Evolutionary conservation across 1,140 invertebrate species (phyloP).

Genomic region (Leptopilina clavipes): DNA sequence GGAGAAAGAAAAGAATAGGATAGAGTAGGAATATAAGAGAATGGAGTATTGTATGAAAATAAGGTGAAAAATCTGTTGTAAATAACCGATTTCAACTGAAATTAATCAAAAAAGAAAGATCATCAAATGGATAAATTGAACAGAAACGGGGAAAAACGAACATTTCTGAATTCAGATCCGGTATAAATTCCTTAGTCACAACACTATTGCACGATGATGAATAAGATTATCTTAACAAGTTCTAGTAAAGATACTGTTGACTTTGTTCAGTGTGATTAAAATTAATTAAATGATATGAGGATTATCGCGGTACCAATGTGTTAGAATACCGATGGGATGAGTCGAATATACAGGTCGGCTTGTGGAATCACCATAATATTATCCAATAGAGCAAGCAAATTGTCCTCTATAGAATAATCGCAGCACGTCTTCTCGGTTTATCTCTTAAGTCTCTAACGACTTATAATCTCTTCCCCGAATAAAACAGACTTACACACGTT

Average conservation of each 20-base stretch:
- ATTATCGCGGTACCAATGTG: neutral
- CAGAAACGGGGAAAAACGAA: no score
- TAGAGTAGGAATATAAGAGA: no score
- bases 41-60: no score
- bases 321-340: slow-evolving; percentile 39
- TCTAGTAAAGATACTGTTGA: slow-evolving; percentile 2
- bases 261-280: neutral
- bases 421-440: slow-evolving; percentile 36
- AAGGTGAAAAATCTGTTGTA: no score
- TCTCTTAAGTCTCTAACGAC: slow-evolving; percentile 35
- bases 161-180: no score
- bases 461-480: slow-evolving; percentile 42
- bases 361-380: slow-evolving; percentile 60
- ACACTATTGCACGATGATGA: neutral
- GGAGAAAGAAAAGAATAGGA: no score
- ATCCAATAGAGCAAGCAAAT: slow-evolving; percentile 62
- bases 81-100: no score
- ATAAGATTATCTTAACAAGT: slow-evolving; percentile 9
- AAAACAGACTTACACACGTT: neutral
- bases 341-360: slow-evolving; percentile 42
- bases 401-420: slow-evolving; percentile 63
- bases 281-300: slow-evolving; percentile 2
- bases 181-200: neutral
- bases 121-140: no score
- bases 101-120: no score